phyloP scores from a whole-genome alignment of 2,797 vertebrate genomes.

The Petrocephalus schoutedeni region DNA sequence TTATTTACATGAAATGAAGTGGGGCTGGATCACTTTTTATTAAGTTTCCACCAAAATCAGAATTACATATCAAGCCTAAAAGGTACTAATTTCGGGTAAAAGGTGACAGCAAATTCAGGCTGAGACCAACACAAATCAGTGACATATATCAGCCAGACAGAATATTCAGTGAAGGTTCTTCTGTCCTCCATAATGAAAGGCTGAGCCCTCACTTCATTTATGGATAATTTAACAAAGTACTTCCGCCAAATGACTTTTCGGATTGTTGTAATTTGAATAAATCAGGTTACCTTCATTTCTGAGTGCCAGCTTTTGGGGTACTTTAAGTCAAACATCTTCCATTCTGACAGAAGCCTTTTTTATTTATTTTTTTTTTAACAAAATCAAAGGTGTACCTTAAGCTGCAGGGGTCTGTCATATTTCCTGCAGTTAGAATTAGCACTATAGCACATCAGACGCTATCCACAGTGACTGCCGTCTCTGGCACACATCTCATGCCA shows the following conservation, averaged over 20 bases:
- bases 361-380: not conserved
- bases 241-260: not conserved
- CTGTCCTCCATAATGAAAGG: not conserved
- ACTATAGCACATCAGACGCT: not conserved
- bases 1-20: not conserved
- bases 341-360: slow-evolving; percentile 14
- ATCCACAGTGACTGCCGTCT: not conserved
- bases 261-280: slow-evolving; percentile 16
- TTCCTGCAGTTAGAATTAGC: slow-evolving; percentile 16
- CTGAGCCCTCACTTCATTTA: not conserved
- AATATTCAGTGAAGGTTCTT: slow-evolving; percentile 1
- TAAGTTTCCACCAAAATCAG: not conserved
- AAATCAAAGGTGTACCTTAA: slow-evolving; percentile 20
- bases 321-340: not conserved
- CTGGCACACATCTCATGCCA: not conserved
- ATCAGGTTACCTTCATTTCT: slow-evolving; percentile 9
- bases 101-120: not conserved
- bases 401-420: slow-evolving; percentile 11
- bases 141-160: not conserved
- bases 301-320: not conserved
- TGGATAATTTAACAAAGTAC: slow-evolving; percentile 12
- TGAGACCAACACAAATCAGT: not conserved
- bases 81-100: not conserved
- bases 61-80: not conserved
- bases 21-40: not conserved